phyloP scores from a whole-genome alignment of 2,113 vertebrate genomes.

The Anhinga rufa region DNA sequence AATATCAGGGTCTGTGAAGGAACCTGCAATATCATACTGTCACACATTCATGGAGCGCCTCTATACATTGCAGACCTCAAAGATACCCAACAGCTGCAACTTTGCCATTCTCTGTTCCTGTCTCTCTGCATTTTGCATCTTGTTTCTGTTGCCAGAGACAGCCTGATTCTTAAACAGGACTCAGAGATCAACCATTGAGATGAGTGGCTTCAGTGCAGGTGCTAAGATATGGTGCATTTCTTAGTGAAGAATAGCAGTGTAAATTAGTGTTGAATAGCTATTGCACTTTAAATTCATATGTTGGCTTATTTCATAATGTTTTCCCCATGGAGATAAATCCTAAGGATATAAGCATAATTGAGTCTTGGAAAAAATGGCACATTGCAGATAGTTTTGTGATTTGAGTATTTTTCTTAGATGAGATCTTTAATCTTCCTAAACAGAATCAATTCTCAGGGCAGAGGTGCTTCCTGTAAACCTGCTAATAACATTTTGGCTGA shows the following conservation, averaged over 20 bases:
- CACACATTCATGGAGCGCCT: background rate
- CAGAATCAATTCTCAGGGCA: background rate
- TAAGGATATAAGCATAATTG: background rate
- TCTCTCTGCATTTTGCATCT: background rate
- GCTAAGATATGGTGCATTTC: background rate
- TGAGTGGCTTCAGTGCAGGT: background rate
- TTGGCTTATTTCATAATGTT: background rate
- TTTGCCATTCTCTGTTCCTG: background rate
- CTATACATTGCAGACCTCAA: background rate
- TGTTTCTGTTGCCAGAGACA: background rate
- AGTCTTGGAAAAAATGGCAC: background rate
- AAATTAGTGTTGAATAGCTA: background rate
- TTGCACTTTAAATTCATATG: background rate
- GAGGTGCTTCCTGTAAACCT: background rate
- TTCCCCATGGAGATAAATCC: background rate
- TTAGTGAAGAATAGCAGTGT: background rate
- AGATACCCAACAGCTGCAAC: background rate
- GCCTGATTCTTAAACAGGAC: background rate
- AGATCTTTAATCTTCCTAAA: background rate
- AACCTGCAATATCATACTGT: background rate
- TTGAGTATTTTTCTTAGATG: background rate
- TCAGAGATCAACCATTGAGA: background rate
- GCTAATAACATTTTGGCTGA: background rate
- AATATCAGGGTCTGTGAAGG: background rate
- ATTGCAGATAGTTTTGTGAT: background rate